phyloP scores from a whole-genome alignment of 2,113 vertebrate species.

The Formicarius rufipectus region DNA sequence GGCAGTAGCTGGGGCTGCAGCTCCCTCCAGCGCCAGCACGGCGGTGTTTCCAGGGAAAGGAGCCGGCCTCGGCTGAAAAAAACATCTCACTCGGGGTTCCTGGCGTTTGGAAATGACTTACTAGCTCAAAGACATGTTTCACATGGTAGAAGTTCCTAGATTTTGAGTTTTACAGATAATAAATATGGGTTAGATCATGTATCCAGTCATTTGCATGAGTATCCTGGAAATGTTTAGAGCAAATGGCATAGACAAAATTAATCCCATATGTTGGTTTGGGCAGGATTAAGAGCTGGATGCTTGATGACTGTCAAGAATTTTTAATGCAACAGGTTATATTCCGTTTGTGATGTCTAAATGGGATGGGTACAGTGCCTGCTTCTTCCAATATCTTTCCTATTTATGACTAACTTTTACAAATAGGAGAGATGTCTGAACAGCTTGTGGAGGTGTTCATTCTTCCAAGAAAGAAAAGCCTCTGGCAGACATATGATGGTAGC shows the following conservation, averaged over 20 bases:
- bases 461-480: background rate
- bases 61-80: rapidly evolving
- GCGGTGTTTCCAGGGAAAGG: background rate
- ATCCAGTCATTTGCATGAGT: background rate
- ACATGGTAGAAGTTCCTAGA: background rate
- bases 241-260: background rate
- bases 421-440: background rate
- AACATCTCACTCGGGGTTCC: background rate
- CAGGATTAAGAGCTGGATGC: background rate
- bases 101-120: rapidly evolving
- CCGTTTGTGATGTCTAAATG: background rate
- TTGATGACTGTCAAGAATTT: background rate
- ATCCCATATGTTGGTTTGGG: background rate
- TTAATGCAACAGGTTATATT: background rate
- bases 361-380: background rate
- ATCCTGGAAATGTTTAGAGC: background rate
- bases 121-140: background rate
- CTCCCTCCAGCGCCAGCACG: constrained; percentile 35
- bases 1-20: background rate
- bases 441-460: background rate
- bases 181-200: background rate
- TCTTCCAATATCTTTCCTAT: background rate
- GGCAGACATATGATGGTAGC: background rate
- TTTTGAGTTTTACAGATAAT: background rate
- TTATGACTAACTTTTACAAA: background rate